phyloP scores from a whole-genome alignment of 2,113 vertebrate species.

The Hemichromis elongatus region DNA sequence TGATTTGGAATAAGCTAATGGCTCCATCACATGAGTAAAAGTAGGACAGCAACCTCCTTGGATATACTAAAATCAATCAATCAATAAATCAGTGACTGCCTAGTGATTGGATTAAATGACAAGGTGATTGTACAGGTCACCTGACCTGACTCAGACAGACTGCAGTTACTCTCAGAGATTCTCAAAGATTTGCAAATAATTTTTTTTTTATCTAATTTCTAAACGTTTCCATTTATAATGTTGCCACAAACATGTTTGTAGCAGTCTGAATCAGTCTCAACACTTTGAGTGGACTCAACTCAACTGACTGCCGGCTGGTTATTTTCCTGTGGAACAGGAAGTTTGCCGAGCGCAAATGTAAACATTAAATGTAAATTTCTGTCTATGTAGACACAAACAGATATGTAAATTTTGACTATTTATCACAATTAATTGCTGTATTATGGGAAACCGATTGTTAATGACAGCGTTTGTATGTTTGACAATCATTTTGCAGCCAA shows the following conservation, averaged over 20 bases:
- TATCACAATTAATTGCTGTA: neutral
- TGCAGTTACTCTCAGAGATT: neutral
- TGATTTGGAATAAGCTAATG: neutral
- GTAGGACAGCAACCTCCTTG: neutral
- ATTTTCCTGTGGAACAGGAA: neutral
- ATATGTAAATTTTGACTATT: neutral
- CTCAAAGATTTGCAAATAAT: neutral
- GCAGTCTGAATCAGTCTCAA: neutral
- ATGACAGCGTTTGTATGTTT: neutral
- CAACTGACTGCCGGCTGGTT: neutral
- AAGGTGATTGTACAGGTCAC: neutral
- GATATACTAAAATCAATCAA: rapidly evolving
- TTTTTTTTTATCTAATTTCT: neutral
- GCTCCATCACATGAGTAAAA: neutral
- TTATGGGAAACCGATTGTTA: neutral
- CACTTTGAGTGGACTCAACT: neutral
- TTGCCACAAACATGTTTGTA: neutral
- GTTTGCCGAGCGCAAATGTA: neutral
- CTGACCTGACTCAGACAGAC: neutral
- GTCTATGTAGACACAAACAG: neutral
- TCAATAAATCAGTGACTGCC: rapidly evolving
- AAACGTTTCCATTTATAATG: neutral
- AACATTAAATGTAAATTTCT: neutral
- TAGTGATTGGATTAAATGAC: neutral
- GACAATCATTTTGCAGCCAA: too few relatives aligned